Conservation (phyloP, 2,888 invertebrate species). For the Drosophila paramelanica region DNA sequence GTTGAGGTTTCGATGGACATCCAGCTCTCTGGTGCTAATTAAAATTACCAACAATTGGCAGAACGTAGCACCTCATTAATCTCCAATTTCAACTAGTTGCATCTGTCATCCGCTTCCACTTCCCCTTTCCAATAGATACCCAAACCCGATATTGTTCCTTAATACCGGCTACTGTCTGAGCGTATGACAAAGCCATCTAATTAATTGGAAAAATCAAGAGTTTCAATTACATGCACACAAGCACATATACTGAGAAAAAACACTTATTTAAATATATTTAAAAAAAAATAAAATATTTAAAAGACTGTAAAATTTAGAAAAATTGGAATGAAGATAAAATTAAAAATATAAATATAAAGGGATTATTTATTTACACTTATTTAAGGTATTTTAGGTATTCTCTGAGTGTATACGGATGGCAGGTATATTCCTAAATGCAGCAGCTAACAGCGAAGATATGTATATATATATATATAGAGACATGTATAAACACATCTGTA, state of each 20-base stretch:
- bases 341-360: no score
- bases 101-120: background rate
- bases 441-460: no score
- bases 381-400: no score
- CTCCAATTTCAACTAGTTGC: background rate
- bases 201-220: constrained; percentile 71
- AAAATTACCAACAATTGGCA: constrained; percentile 46
- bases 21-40: constrained; percentile 49
- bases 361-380: no score
- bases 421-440: background rate
- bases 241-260: no score
- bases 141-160: constrained; percentile 4
- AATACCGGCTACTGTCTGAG: constrained; percentile 15
- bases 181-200: constrained; percentile 62
- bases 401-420: background rate
- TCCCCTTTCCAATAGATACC: background rate
- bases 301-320: no score
- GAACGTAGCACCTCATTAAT: constrained; percentile 19
- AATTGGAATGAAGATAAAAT: no score
- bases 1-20: constrained; percentile 25
- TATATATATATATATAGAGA: no score
- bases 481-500: constrained; percentile 2
- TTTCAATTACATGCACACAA: constrained; percentile 61
- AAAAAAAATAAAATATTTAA: no score
- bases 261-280: no score